Evolutionary conservation across 1,140 invertebrate genomes (phyloP), one percentile per base, ranked within the genome.

Genomic region (Drosophila subobscura): DNA sequence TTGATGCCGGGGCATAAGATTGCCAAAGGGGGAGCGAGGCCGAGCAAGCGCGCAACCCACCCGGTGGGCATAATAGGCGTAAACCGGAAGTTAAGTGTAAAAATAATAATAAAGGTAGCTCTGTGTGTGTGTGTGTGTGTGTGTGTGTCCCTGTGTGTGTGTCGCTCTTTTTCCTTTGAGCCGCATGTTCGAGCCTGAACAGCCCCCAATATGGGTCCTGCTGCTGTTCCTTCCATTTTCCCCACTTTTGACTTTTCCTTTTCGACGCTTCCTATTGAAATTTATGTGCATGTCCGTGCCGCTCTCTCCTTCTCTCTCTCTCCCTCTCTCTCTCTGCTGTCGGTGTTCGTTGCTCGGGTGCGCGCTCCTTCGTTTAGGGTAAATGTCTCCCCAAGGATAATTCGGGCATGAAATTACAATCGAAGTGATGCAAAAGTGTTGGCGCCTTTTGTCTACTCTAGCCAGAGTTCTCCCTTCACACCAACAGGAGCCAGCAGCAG

Each of bases 61-160:
- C 33, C 33, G 33, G 10, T 12, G 33, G 65, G 65, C 72, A 72
- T 88, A 88, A 88, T 88, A 88, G 83, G 83, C 83, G 83, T 88
- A 88, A 88, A 88, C 83, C 83, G 83, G 83, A 88, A 88, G 83
- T 88, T 88, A 88, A 88, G 83, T 88, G 83, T 86, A 86, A 86
- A 88, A 86, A 86, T 86, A 86, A 86, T 86, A 86, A 86, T 86
- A 86, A 86, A 86, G 83, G 83, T 37, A 37, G 33, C 3, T 37
- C 10, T 37, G 3, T 37, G 10, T 27, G 5, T 27, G 25, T 27
- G 25, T 27, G 25, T 27, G 25, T 27, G 25, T 27, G n/a, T n/a
- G n/a, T n/a, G n/a, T 29, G 29, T 29, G 4, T 5, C 5, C n/a
- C n/a, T n/a, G n/a, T n/a, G n/a, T 8, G 33, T 12, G 33, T 12